These are phyloP conservation scores for Erynnis tages DNA, from an alignment of 2,888 invertebrate species.

Conservation along the genomic window DNA sequence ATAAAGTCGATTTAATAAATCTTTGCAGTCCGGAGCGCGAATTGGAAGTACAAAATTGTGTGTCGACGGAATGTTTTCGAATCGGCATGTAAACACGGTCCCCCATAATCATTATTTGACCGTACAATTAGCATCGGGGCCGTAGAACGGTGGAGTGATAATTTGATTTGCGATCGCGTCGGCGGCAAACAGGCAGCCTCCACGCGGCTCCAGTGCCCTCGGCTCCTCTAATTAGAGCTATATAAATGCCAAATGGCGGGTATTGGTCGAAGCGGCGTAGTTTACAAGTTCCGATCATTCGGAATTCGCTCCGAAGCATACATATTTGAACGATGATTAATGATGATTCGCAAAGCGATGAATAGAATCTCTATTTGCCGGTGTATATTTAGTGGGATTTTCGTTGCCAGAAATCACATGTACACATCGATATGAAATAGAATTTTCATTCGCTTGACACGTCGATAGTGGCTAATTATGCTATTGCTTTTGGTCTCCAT, in stretches of 20 bases:
- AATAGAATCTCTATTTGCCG: background rate
- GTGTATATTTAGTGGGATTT: background rate
- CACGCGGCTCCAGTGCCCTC: slow-evolving; percentile 9
- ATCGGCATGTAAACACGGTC: slow-evolving; percentile 64
- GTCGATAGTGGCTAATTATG: too few relatives aligned
- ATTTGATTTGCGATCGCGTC: slow-evolving; percentile 62
- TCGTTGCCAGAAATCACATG: too few relatives aligned
- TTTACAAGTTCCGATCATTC: slow-evolving; percentile 6
- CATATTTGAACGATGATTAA: slow-evolving; percentile 10
- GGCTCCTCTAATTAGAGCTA: slow-evolving; percentile 8
- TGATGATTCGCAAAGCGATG: slow-evolving; percentile 1
- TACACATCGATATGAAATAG: too few relatives aligned
- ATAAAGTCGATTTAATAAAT: slow-evolving; percentile 55
- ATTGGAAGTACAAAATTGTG: slow-evolving; percentile 51
- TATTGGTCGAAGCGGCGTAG: background rate
- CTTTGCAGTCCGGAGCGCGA: slow-evolving; percentile 47
- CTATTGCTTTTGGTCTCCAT: too few relatives aligned
- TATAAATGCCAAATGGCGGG: slow-evolving; percentile 6
- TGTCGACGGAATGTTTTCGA: slow-evolving; percentile 56
- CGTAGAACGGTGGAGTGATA: slow-evolving; percentile 58
- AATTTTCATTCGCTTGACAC: too few relatives aligned
- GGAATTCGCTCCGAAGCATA: slow-evolving; percentile 2
- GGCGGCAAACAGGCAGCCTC: slow-evolving; percentile 46
- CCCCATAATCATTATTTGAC: slow-evolving; percentile 75
- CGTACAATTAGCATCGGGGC: slow-evolving; percentile 64